phyloP scores from a whole-genome alignment of 2,113 vertebrate species.

The Chloroceryle aenea region DNA sequence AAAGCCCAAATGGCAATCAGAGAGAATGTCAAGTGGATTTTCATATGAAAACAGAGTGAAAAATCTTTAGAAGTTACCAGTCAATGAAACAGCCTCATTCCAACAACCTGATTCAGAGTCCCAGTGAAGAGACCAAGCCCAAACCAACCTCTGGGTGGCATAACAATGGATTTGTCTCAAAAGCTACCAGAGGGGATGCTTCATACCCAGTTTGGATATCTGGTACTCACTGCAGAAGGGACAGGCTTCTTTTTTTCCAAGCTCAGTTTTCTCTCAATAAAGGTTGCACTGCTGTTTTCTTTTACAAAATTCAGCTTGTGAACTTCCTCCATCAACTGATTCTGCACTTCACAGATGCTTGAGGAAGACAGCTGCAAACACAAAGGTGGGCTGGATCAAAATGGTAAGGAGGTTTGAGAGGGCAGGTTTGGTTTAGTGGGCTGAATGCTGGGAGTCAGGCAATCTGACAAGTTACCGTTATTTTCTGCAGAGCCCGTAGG shows the following conservation, averaged over 20 bases:
- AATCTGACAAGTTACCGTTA: background rate
- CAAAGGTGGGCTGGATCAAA: slow-evolving; percentile 25
- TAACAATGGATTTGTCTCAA: background rate
- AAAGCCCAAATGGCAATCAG: background rate
- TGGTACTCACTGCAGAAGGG: slow-evolving; percentile 75
- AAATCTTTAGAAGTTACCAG: background rate
- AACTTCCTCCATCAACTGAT: slow-evolving; percentile 88
- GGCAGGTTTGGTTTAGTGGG: background rate
- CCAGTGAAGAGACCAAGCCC: background rate
- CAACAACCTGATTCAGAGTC: background rate
- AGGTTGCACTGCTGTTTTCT: slow-evolving; percentile 81
- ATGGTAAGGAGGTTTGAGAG: background rate
- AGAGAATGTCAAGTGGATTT: background rate
- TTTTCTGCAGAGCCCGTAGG: background rate
- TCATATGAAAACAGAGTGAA: background rate
- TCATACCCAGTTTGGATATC: background rate
- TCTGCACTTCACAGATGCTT: slow-evolving; percentile 88
- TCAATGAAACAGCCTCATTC: background rate
- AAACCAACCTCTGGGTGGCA: background rate
- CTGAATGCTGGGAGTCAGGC: background rate
- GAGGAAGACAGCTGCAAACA: slow-evolving; percentile 81
- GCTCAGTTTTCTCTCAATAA: slow-evolving; percentile 95
- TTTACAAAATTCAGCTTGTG: slow-evolving; percentile 90
- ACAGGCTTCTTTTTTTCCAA: slow-evolving; percentile 89
- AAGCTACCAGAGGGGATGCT: background rate